Base-by-base conservation (phyloP, 2,797 vertebrate species). In the Sebastes steindachneri region DNA sequence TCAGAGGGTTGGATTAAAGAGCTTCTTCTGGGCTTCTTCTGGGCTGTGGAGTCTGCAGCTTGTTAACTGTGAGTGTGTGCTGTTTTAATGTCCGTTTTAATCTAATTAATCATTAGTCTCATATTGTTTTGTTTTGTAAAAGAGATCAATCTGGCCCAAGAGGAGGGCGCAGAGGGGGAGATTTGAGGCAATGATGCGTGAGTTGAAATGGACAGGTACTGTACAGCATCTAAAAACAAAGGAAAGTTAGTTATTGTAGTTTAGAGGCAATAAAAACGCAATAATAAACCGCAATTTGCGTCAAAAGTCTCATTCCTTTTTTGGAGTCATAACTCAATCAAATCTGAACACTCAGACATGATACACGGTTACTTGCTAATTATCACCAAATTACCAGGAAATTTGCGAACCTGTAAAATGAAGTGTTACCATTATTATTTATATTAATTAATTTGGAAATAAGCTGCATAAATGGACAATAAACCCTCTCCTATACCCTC, bases 1-100 rank as follows among this genome's bases (percentile, higher is more conserved):
- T 78, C 72, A 1, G 79, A 84, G 83, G 82, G 78, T 58, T 75
- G 77, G 83, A 88, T 88, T 84, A 86, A 82, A 86, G 64, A 55
- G 73, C 65, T 80, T 82, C 83, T 77, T 77, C 76, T 65, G 68
- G 41, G 73, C 65, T 80, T 82, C 83, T 77, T 77, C 76, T 62
- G 68, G 41, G 68, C 79, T 75, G 23, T 68, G 66, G 62, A 80
- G 68, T 77, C 68, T 82, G 55, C 10, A 33, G 68, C 83, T 74
- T 86, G 73, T 85, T 78, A 76, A 68, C 25, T 70, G n/a, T 80
- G 67, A 82, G 26, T 80, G 71, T 67, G 75, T 71, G 33, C 29
- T 69, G 58, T 54, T 35, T 71, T 78, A 80, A 75, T 82, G 68
- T 70, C 62, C 7, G 64, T 80, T 63, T 73, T 68, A 80, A 82